These are phyloP conservation scores for Meandrina meandrites DNA, from an alignment of 92 coral and sea anemone genomes.

Conservation along the genomic window DNA sequence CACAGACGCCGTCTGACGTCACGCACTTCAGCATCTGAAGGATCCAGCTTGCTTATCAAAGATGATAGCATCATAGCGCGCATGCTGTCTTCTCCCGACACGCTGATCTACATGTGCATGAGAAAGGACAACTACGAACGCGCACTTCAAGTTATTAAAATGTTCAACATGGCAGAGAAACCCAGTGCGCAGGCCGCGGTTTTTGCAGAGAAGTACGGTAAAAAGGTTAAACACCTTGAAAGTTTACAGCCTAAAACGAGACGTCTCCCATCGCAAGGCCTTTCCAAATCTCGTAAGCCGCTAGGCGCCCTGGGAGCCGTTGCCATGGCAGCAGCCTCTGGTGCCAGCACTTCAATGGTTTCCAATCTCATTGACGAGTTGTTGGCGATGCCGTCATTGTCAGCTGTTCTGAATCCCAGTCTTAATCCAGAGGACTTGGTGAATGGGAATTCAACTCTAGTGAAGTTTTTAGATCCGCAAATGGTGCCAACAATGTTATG, in stretches of 20 bases:
- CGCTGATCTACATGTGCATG: constrained; percentile 98
- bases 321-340: constrained; percentile 99
- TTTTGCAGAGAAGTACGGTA: constrained; percentile 90
- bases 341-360: constrained; percentile 69
- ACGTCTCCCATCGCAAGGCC: constrained; percentile 36
- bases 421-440: constrained; percentile 55
- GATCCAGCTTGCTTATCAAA: constrained; percentile 53
- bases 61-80: constrained; percentile 86
- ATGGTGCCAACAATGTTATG: constrained; percentile 87
- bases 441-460: constrained; percentile 61
- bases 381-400: constrained; percentile 66
- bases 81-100: constrained; percentile 94
- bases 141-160: constrained; percentile 92
- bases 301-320: constrained; percentile 81
- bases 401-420: constrained; percentile 53
- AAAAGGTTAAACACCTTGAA: constrained; percentile 68
- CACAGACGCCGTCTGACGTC: constrained; percentile 38
- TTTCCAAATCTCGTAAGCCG: constrained; percentile 52
- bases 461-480: constrained; percentile 70
- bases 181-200: constrained; percentile 87
- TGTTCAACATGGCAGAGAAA: constrained; percentile 75
- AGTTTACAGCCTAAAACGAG: constrained; percentile 75
- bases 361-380: constrained; percentile 82
- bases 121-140: constrained; percentile 92
- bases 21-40: constrained; percentile 45